Conservation (phyloP, 2,888 invertebrate species). For the Diarsia rubi region DNA sequence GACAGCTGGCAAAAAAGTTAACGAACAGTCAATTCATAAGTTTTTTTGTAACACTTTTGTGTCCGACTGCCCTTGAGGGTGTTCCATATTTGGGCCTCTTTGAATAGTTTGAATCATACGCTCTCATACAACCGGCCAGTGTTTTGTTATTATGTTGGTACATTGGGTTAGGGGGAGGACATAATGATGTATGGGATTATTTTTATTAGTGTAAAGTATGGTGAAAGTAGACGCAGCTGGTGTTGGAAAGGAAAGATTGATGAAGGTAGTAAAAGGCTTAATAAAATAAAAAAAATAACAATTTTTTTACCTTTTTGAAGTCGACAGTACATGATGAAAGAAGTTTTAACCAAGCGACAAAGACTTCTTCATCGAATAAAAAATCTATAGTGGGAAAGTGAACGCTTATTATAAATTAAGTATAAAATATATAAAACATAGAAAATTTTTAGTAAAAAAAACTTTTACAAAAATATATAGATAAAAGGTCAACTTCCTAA, state of each 20-base stretch:
- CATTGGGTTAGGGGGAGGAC: slow-evolving; percentile 29
- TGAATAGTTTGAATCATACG: slow-evolving; percentile 52
- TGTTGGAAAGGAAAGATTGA: background rate
- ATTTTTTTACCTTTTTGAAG: too few relatives aligned
- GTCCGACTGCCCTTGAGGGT: slow-evolving; percentile 62
- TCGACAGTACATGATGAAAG: too few relatives aligned
- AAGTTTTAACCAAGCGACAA: too few relatives aligned
- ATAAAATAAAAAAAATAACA: too few relatives aligned
- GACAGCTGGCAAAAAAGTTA: slow-evolving; percentile 64
- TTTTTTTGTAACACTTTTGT: slow-evolving; percentile 57
- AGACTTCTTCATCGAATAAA: too few relatives aligned
- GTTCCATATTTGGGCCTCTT: slow-evolving; percentile 66
- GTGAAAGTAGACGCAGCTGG: slow-evolving; percentile 14
- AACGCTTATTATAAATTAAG: too few relatives aligned
- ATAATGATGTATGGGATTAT: slow-evolving; percentile 25
- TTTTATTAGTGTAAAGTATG: background rate
- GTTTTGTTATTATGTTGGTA: slow-evolving; percentile 42
- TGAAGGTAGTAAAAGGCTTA: background rate
- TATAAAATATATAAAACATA: too few relatives aligned
- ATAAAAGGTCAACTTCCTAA: too few relatives aligned
- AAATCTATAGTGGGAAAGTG: too few relatives aligned
- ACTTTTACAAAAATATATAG: too few relatives aligned
- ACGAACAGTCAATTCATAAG: slow-evolving; percentile 55
- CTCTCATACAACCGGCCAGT: slow-evolving; percentile 50
- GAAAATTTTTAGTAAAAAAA: too few relatives aligned